phyloP scores from a whole-genome alignment of 2,113 vertebrate genomes.

The Agelaius phoeniceus region DNA sequence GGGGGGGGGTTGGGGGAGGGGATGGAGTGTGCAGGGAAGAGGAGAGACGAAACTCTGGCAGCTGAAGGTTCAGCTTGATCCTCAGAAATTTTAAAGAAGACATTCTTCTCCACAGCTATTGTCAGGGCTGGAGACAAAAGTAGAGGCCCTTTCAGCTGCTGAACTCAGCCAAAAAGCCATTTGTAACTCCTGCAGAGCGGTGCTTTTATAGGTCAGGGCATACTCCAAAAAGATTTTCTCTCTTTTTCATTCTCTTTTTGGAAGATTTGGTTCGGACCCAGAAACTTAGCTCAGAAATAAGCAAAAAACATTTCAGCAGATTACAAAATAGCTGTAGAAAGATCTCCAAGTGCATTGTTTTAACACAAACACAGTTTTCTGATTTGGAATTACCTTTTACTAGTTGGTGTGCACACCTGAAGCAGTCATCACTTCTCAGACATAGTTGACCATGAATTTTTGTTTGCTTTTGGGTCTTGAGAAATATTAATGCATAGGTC shows the following conservation, averaged over 20 bases:
- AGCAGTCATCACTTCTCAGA: not conserved
- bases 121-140: slow-evolving; percentile 59
- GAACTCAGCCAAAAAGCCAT: slow-evolving; percentile 68
- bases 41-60: not conserved
- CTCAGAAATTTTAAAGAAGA: slow-evolving; percentile 64
- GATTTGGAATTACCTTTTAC: not conserved
- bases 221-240: slow-evolving; percentile 44
- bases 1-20: not conserved
- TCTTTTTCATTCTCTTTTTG: slow-evolving; percentile 8
- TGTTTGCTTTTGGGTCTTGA: not conserved
- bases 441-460: not conserved
- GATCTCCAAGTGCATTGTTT: not conserved
- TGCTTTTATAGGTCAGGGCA: slow-evolving; percentile 61
- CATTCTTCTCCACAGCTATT: slow-evolving; percentile 63
- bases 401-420: not conserved
- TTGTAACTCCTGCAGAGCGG: slow-evolving; percentile 50
- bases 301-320: not conserved
- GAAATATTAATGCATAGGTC: not conserved
- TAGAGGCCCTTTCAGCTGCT: slow-evolving; percentile 57
- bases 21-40: not conserved
- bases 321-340: not conserved
- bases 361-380: not conserved
- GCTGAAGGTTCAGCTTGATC: slow-evolving; percentile 62
- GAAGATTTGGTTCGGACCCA: slow-evolving; percentile 9
- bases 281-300: slow-evolving; percentile 13